phyloP scores from a whole-genome alignment of 1,140 invertebrate species.

The Caenorhabditis briggsae region DNA sequence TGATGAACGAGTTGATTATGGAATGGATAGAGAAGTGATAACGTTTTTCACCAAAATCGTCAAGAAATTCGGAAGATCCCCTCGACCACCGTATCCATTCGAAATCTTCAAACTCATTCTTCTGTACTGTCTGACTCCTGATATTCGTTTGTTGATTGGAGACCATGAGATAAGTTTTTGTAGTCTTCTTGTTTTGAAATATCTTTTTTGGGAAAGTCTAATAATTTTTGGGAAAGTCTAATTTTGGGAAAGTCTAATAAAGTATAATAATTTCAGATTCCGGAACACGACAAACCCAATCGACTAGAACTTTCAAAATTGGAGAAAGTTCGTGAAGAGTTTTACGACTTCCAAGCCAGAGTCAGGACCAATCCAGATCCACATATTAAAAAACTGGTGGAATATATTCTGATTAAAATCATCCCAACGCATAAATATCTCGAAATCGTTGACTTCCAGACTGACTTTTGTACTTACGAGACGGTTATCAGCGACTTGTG shows the following conservation, averaged over 20 bases:
- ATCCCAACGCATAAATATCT: neutral
- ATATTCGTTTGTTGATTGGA: neutral
- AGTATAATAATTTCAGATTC: slow-evolving; percentile 4
- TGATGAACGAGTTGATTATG: neutral
- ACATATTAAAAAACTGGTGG: neutral
- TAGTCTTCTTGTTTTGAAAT: no score
- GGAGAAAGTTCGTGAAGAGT: slow-evolving; percentile 1
- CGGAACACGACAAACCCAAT: neutral
- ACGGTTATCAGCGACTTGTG: neutral
- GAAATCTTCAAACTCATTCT: slow-evolving; percentile 33
- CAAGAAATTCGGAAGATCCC: neutral
- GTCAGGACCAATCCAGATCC: neutral
- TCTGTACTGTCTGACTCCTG: neutral
- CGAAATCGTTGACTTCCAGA: neutral
- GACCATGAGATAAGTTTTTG: neutral
- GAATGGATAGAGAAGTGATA: slow-evolving; percentile 19
- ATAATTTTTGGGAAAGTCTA: neutral
- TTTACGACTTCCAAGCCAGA: neutral
- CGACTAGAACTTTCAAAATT: neutral
- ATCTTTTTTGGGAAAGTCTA: neutral
- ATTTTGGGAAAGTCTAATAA: neutral
- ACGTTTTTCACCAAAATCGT: neutral
- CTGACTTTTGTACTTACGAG: neutral
- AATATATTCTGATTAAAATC: neutral
- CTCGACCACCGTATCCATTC: neutral